Conservation (phyloP, 2,113 vertebrate genomes). For the Theropithecus gelada region DNA sequence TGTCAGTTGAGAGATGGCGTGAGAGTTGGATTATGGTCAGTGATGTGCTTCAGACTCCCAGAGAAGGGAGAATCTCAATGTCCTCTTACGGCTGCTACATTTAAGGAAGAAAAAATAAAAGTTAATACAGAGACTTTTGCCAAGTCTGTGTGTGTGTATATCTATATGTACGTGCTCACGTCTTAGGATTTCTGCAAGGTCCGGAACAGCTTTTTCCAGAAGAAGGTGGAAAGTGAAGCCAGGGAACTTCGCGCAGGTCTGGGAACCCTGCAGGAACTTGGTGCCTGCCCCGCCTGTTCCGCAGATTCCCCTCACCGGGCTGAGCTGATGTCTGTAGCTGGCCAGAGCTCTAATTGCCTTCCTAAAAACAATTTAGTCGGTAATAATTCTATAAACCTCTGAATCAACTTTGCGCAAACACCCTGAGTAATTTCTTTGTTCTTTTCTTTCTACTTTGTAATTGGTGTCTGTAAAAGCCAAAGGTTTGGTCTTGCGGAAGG, state of each 20-base stretch:
- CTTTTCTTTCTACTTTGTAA: constrained; percentile 86
- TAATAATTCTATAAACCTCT: constrained; percentile 85
- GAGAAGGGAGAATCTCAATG: neutral
- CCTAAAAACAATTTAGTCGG: constrained; percentile 78
- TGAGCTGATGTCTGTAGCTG: constrained; percentile 44
- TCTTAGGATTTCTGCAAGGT: neutral
- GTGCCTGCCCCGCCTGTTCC: neutral
- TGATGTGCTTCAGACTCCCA: neutral
- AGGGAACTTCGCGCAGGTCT: neutral
- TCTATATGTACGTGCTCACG: rapidly evolving
- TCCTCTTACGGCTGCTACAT: rapidly evolving
- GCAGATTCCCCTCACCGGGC: constrained; percentile 40
- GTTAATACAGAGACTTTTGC: neutral
- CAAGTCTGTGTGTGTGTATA: rapidly evolving
- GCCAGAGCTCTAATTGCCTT: constrained; percentile 71
- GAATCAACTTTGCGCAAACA: constrained; percentile 88
- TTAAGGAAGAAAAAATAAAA: neutral
- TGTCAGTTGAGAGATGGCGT: neutral
- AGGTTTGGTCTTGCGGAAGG: constrained; percentile 88
- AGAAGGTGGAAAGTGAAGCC: neutral
- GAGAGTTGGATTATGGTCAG: neutral
- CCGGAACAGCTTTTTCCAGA: neutral
- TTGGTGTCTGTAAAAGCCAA: constrained; percentile 87
- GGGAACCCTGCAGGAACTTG: constrained; percentile 35
- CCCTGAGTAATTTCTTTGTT: constrained; percentile 90